Conservation (phyloP, 2,113 vertebrate species). For the Atrichornis clamosus region DNA sequence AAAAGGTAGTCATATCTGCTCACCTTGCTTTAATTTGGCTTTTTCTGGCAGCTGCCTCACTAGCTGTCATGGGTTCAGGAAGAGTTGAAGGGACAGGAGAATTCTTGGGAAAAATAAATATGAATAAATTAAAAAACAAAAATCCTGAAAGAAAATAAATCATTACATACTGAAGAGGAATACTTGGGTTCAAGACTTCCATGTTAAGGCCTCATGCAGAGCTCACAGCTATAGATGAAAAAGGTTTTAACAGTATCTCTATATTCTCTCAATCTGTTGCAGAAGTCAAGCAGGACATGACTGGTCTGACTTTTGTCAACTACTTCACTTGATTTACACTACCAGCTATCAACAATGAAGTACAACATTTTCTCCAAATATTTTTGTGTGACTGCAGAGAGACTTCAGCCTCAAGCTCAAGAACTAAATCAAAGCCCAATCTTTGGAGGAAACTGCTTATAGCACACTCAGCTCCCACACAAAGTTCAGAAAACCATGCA, state of each 20-base stretch:
- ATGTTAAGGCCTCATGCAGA: neutral
- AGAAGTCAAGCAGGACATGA: rapidly evolving
- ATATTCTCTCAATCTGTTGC: neutral
- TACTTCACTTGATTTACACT: neutral
- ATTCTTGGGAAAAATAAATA: slow-evolving; percentile 77
- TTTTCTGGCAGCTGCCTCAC: slow-evolving; percentile 93
- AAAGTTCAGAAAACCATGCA: neutral
- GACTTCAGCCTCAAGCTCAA: neutral
- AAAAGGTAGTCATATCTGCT: neutral
- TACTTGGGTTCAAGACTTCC: neutral
- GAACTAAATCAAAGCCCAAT: neutral
- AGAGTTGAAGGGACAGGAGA: slow-evolving; percentile 87
- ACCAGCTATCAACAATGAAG: neutral
- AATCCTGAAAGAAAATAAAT: slow-evolving; percentile 28
- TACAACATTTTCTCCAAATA: neutral
- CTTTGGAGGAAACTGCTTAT: neutral
- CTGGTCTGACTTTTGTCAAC: neutral
- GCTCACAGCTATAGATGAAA: neutral
- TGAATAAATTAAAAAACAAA: neutral
- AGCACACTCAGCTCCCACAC: neutral
- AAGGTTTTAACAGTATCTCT: neutral
- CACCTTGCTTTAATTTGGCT: slow-evolving; percentile 96
- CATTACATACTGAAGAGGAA: neutral
- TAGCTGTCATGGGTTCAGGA: slow-evolving; percentile 91
- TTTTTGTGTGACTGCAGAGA: neutral